Conservation (phyloP, 2,888 invertebrate genomes). For the Ochlodes sylvanus region DNA sequence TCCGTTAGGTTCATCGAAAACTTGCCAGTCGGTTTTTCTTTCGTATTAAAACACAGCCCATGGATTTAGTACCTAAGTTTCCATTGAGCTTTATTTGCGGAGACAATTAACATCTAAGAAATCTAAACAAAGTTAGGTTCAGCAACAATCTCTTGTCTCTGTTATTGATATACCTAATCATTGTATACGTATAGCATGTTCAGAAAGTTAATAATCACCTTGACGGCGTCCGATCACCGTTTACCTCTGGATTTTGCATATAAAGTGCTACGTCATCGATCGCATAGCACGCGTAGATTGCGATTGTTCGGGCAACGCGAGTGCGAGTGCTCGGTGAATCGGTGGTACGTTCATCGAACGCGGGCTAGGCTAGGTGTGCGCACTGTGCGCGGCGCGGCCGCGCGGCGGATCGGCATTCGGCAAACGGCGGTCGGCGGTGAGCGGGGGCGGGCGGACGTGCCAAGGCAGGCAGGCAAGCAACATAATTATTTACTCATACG, state of each 20-base stretch:
- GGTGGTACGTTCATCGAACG: slow-evolving; percentile 39
- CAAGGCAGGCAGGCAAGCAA: slow-evolving; percentile 80
- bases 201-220: slow-evolving; percentile 42
- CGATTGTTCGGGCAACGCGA: slow-evolving; percentile 37
- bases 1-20: no score
- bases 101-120: slow-evolving; percentile 18
- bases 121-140: slow-evolving; percentile 11
- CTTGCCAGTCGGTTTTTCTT: no score
- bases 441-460: slow-evolving; percentile 77
- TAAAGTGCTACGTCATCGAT: slow-evolving; percentile 50
- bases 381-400: no score
- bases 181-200: background rate
- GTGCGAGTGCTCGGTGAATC: background rate
- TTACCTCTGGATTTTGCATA: slow-evolving; percentile 43
- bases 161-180: slow-evolving; percentile 7
- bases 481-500: slow-evolving; percentile 76
- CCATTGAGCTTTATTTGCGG: slow-evolving; percentile 1
- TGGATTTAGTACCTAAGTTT: slow-evolving; percentile 5
- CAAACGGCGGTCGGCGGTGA: slow-evolving; percentile 62
- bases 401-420: slow-evolving; percentile 57
- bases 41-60: no score
- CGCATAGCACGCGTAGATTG: slow-evolving; percentile 47
- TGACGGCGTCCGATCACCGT: slow-evolving; percentile 46
- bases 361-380: slow-evolving; percentile 41
- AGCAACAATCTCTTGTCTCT: slow-evolving; percentile 25